Conservation (phyloP, 2,113 vertebrate species). For the Datnioides undecimradiatus region DNA sequence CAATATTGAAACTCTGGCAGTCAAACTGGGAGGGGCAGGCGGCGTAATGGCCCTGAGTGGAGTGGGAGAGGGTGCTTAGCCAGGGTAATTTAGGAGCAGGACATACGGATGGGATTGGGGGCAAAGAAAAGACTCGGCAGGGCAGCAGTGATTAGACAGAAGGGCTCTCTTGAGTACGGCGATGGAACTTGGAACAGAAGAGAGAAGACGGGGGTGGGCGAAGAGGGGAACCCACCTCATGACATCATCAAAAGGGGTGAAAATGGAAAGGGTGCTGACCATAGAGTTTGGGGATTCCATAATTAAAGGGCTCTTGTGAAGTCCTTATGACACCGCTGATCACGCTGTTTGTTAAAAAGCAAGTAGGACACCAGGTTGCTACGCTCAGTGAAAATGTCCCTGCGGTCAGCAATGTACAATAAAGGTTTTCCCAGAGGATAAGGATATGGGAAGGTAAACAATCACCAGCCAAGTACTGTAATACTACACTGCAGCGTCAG, state of each 20-base stretch:
- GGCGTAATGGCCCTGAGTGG: slow-evolving; percentile 69
- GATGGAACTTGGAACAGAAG: slow-evolving; percentile 70
- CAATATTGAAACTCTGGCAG: slow-evolving; percentile 58
- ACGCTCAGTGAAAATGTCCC: slow-evolving; percentile 69
- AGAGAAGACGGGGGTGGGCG: slow-evolving; percentile 38
- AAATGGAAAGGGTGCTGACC: slow-evolving; percentile 52
- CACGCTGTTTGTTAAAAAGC: slow-evolving; percentile 57
- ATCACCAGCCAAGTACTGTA: slow-evolving; percentile 46
- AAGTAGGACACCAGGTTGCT: slow-evolving; percentile 63
- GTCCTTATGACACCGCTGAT: slow-evolving; percentile 58
- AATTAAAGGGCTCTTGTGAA: slow-evolving; percentile 50
- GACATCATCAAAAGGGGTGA: slow-evolving; percentile 57
- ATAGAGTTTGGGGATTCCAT: slow-evolving; percentile 50
- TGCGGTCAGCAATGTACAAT: slow-evolving; percentile 65
- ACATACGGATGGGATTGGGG: slow-evolving; percentile 79
- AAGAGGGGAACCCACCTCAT: slow-evolving; percentile 29
- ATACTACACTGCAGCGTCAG: slow-evolving; percentile 48
- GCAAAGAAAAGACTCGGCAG: slow-evolving; percentile 75
- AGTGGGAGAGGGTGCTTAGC: slow-evolving; percentile 76
- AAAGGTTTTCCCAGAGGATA: slow-evolving; percentile 58
- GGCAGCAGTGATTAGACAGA: slow-evolving; percentile 81
- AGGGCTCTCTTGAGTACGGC: slow-evolving; percentile 79
- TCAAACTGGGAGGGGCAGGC: slow-evolving; percentile 55
- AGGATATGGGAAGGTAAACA: slow-evolving; percentile 53
- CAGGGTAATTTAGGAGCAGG: slow-evolving; percentile 82